Percentiles rank a stretch among this genome's conserved stretches.
Evolutionary conservation across 53 echinoderm and acorn worm genomes (phyloP).

Genomic region (Patiria pectinifera): DNA sequence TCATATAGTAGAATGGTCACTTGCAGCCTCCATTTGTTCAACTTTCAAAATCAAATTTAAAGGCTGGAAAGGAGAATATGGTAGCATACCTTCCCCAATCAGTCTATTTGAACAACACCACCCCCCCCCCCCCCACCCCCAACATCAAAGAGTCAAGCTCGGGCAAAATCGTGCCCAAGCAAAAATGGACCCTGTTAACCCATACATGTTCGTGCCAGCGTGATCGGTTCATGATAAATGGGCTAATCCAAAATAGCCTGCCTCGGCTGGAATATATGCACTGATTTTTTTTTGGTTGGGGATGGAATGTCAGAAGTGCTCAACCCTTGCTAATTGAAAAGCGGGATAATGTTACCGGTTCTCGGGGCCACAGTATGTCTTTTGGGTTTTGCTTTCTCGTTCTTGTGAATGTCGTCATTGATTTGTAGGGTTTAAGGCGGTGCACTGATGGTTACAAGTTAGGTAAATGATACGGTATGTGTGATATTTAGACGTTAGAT

Average conservation of each 20-base stretch:
- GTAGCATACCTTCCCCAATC: no score
- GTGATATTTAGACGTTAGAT: neutral
- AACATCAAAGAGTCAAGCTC: neutral
- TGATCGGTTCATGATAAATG: constrained; percentile 23
- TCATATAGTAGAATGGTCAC: no score
- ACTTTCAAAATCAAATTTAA: no score
- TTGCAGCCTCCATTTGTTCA: no score
- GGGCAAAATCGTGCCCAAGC: neutral
- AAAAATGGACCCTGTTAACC: neutral
- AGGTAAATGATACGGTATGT: neutral
- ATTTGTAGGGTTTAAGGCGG: neutral
- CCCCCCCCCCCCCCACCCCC: no score
- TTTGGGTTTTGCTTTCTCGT: neutral
- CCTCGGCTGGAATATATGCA: neutral
- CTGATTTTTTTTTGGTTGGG: neutral
- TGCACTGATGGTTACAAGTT: neutral
- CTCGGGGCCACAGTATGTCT: neutral
- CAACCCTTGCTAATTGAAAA: constrained; percentile 49
- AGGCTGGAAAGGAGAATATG: no score
- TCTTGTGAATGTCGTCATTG: neutral
- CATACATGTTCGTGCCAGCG: neutral
- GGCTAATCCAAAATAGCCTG: neutral
- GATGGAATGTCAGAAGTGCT: constrained; percentile 20
- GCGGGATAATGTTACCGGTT: constrained; percentile 29
- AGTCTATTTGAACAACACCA: no score